phyloP scores from a whole-genome alignment of 2,888 invertebrate species.

The Colletes collaris region DNA sequence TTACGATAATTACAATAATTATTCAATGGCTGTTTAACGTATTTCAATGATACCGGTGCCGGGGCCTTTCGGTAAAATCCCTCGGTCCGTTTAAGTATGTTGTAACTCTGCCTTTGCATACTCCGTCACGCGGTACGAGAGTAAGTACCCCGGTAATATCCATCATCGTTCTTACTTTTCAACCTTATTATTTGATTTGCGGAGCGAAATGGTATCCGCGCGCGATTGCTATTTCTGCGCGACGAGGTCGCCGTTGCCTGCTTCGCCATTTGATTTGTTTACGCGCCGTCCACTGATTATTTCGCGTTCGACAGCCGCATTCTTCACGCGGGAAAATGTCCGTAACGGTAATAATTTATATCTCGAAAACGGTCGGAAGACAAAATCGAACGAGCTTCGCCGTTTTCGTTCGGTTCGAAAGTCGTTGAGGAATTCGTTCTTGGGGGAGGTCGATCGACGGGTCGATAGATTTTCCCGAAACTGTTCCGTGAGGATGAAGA shows the following conservation, averaged over 20 bases:
- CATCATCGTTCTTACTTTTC: no score
- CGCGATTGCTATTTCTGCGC: neutral
- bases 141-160: neutral
- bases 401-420: no score
- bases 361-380: no score
- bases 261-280: neutral
- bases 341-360: no score
- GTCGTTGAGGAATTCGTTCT: no score
- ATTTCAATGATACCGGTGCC: neutral
- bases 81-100: neutral
- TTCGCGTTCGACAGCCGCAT: no score
- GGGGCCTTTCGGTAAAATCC: constrained; percentile 1
- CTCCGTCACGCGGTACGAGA: neutral
- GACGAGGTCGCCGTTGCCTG: no score
- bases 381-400: no score
- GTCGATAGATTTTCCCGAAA: neutral
- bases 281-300: no score
- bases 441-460: neutral
- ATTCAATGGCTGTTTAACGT: constrained; percentile 20
- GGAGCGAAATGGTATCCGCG: neutral
- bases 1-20: constrained; percentile 28
- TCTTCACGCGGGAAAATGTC: no score
- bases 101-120: constrained; percentile 7
- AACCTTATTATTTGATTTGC: neutral
- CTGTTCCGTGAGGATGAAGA: neutral